These are phyloP conservation scores for Ischnura elegans DNA, from an alignment of 2,888 invertebrate genomes.

Conservation along the genomic window DNA sequence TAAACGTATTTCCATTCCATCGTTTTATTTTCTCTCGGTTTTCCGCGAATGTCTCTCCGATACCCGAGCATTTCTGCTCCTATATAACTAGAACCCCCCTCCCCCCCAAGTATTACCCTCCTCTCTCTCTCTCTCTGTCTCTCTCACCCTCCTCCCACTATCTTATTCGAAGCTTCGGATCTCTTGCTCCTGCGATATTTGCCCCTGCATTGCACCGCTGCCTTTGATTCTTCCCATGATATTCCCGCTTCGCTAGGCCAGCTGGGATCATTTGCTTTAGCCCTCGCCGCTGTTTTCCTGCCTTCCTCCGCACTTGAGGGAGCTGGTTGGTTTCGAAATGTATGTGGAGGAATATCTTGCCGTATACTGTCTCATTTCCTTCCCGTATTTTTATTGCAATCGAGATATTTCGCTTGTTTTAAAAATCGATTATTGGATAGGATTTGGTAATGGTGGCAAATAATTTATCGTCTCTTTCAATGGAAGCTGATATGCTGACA, in stretches of 20 bases:
- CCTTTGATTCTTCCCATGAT: neutral
- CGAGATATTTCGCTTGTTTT: too few species aligned
- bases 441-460: too few species aligned
- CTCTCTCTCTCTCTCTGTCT: neutral
- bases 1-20: constrained; percentile 30
- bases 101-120: neutral
- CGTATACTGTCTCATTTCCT: too few species aligned
- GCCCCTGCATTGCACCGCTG: neutral
- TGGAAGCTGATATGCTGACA: too few species aligned
- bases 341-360: too few species aligned
- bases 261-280: neutral
- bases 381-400: neutral
- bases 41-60: neutral
- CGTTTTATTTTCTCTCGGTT: neutral
- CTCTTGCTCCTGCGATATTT: neutral
- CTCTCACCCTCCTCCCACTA: neutral
- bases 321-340: neutral
- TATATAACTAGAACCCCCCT: neutral
- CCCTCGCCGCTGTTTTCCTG: neutral
- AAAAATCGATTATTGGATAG: too few species aligned
- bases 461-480: too few species aligned
- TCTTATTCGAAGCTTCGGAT: neutral
- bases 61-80: neutral
- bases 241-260: neutral
- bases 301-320: neutral